A percentile compares a stretch with the other conserved stretches of the same genome.
Evolutionary conservation across 2,113 vertebrate genomes (phyloP).

Genomic region (Dunckerocampus dactyliophorus): DNA sequence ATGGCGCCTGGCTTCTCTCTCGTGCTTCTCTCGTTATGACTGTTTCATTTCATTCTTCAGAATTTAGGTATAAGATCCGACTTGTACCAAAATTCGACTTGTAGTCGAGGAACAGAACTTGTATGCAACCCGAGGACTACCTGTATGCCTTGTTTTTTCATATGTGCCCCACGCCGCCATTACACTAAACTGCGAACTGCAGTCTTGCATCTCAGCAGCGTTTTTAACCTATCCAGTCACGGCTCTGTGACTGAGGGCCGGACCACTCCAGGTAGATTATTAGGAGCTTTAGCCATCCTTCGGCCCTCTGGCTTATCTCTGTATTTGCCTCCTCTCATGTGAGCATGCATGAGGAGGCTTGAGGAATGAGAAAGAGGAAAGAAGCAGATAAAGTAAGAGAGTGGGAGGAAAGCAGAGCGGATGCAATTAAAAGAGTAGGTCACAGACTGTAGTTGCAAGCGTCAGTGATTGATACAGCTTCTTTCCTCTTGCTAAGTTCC

Average conservation of each 20-base stretch:
- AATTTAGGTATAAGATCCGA: too few species aligned
- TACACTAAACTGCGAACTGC: too few species aligned
- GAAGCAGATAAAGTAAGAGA: conserved; percentile 65
- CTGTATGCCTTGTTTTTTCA: too few species aligned
- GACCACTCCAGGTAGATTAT: conserved; percentile 12
- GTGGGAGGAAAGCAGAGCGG: conserved; percentile 55
- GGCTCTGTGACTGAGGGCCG: not conserved
- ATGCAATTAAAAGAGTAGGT: conserved; percentile 74
- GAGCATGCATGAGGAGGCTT: conserved; percentile 36
- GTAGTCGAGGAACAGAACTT: too few species aligned
- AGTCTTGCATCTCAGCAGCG: too few species aligned
- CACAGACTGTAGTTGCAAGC: conserved; percentile 64
- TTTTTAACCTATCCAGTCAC: not conserved
- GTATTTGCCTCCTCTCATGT: conserved; percentile 55
- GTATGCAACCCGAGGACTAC: too few species aligned
- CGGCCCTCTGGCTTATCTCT: conserved; percentile 50
- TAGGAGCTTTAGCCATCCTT: conserved; percentile 21
- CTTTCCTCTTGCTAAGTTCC: conserved; percentile 40
- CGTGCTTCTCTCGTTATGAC: too few species aligned
- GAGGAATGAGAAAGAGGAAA: conserved; percentile 57
- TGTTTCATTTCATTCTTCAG: too few species aligned
- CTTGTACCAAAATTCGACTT: too few species aligned
- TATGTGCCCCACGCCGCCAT: too few species aligned
- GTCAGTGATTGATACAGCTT: conserved; percentile 65
- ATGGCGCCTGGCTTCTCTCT: too few species aligned